Evolutionary conservation across 2,888 invertebrate species (phyloP).

Genomic region (Drosophila phalerata): DNA sequence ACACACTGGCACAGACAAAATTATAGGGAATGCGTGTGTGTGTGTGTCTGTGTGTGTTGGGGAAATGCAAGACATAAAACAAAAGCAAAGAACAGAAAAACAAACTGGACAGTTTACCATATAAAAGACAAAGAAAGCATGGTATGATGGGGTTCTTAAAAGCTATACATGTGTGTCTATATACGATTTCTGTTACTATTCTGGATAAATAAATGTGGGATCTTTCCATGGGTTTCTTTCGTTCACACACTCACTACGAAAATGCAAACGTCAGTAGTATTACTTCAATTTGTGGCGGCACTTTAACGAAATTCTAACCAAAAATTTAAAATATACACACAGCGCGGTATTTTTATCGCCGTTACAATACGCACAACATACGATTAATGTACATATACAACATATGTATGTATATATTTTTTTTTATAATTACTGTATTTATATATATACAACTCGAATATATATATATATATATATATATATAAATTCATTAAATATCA

Average conservation of each 20-base stretch:
- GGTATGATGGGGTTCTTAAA: background rate
- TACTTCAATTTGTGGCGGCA: constrained; percentile 27
- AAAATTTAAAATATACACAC: constrained; percentile 49
- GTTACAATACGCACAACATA: constrained; percentile 37
- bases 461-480: background rate
- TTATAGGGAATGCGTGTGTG: background rate
- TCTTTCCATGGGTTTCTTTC: constrained; percentile 7
- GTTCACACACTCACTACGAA: constrained; percentile 10
- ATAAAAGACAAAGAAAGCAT: constrained; percentile 35
- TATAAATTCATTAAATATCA: constrained; percentile 15
- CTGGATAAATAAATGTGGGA: constrained; percentile 16
- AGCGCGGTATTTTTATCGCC: constrained; percentile 65
- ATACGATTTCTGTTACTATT: constrained; percentile 5
- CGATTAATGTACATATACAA: constrained; percentile 25
- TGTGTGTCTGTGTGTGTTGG: background rate
- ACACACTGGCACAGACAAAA: constrained; percentile 15
- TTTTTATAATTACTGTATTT: constrained; percentile 37
- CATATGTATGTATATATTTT: constrained; percentile 19
- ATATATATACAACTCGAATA: background rate
- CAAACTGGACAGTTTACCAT: constrained; percentile 28
- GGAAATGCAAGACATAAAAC: constrained; percentile 25
- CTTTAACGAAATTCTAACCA: constrained; percentile 31
- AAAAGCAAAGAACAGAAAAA: constrained; percentile 35
- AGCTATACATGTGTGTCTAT: background rate
- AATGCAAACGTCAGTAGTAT: constrained; percentile 14